phyloP scores from a whole-genome alignment of 2,113 vertebrate genomes.

The Bubo scandiacus region DNA sequence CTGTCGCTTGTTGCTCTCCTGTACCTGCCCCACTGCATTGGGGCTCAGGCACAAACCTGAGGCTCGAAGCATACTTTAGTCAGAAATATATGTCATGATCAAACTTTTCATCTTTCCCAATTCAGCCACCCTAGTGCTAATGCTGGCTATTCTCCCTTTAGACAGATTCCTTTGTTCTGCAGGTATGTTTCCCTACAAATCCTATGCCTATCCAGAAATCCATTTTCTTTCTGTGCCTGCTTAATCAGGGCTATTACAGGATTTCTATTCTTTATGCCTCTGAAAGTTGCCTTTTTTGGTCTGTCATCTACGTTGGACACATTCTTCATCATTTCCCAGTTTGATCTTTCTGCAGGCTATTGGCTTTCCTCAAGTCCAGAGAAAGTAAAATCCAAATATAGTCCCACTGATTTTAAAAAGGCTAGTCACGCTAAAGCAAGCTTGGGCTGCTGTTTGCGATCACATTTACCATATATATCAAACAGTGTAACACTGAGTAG shows the following conservation, averaged over 20 bases:
- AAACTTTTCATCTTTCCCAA: background rate
- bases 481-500: background rate
- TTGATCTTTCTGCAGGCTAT: background rate
- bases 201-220: background rate
- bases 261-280: background rate
- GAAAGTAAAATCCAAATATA: background rate
- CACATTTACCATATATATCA: background rate
- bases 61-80: background rate
- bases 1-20: no score
- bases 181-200: background rate
- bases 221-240: background rate
- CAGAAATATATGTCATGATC: background rate
- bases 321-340: background rate
- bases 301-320: fast-evolving
- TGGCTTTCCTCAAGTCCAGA: background rate
- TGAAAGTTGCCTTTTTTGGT: background rate
- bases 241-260: background rate
- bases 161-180: fast-evolving
- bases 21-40: fast-evolving
- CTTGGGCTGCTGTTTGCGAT: background rate
- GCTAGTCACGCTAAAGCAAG: background rate
- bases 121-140: background rate
- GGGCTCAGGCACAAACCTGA: background rate
- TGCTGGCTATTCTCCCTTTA: background rate
- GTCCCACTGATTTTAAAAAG: background rate